A percentile compares a stretch with the other conserved stretches of the same genome.
Evolutionary conservation across 2,888 invertebrate species (phyloP).

Genomic region (Diarsia rubi): DNA sequence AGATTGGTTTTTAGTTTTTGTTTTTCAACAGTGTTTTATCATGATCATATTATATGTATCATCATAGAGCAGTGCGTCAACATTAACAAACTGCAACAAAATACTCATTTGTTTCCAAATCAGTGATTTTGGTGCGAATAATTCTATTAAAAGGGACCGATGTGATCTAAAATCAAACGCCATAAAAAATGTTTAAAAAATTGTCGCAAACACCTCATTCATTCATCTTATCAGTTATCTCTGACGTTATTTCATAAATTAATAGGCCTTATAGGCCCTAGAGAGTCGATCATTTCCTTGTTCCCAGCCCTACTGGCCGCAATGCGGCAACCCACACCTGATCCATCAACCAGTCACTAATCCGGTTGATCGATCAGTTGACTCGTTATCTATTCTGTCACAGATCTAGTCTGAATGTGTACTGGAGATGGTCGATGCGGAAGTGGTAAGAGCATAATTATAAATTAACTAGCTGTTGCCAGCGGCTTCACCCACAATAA

Average conservation of each 20-base stretch:
- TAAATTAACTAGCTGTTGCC: too few species aligned
- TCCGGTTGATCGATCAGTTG: slow-evolving; percentile 41
- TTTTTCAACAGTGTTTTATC: too few species aligned
- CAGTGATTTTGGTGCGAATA: not conserved
- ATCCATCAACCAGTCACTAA: slow-evolving; percentile 46
- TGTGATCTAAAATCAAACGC: too few species aligned
- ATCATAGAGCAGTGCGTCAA: not conserved
- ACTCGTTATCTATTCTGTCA: slow-evolving; percentile 34
- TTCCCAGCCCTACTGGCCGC: slow-evolving; percentile 14
- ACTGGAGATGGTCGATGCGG: not conserved
- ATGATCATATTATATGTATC: too few species aligned
- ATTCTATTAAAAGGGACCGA: too few species aligned
- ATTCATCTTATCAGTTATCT: not conserved
- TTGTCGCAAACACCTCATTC: not conserved
- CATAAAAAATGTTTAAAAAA: too few species aligned
- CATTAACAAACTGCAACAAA: not conserved
- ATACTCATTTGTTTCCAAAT: not conserved
- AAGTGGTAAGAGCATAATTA: not conserved
- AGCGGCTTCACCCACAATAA: too few species aligned
- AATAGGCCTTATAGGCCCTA: not conserved
- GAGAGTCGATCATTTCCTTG: slow-evolving; percentile 1
- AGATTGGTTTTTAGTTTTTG: too few species aligned
- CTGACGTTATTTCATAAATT: not conserved
- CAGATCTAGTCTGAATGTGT: slow-evolving; percentile 7
- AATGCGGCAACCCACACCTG: slow-evolving; percentile 49